Conservation (phyloP, 1,140 invertebrate genomes). For the Hetaerina americana region DNA sequence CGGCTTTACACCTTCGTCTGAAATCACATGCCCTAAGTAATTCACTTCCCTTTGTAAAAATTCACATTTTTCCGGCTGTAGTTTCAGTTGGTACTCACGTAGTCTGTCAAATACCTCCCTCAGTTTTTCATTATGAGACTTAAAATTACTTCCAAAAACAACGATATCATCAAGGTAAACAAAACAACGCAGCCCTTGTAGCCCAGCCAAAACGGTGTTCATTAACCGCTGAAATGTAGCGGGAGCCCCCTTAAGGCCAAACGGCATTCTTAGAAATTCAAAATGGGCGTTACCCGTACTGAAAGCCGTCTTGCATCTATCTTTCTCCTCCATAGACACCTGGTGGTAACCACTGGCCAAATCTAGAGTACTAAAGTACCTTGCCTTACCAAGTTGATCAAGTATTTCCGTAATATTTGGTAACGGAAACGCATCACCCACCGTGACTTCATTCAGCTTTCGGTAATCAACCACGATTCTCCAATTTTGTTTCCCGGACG, state of each 20-base stretch:
- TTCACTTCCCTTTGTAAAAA: conserved; percentile 30
- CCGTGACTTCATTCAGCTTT: no score
- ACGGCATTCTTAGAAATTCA: conserved; percentile 24
- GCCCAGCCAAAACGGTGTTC: conserved; percentile 23
- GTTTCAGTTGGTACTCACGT: conserved; percentile 26
- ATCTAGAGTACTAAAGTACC: conserved; percentile 31
- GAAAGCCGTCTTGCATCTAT: conserved; percentile 35
- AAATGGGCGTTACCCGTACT: conserved; percentile 24
- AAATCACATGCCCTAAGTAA: conserved; percentile 30
- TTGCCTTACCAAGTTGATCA: conserved; percentile 25
- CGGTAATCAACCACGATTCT: neutral
- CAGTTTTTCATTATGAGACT: conserved; percentile 22
- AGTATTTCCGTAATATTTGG: conserved; percentile 32
- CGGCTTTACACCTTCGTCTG: conserved; percentile 27
- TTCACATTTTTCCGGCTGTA: conserved; percentile 32
- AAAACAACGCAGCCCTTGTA: conserved; percentile 21
- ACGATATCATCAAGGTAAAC: conserved; percentile 32
- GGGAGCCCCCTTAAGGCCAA: no score
- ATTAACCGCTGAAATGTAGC: conserved; percentile 22
- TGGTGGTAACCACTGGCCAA: conserved; percentile 35
- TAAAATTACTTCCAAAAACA: conserved; percentile 23
- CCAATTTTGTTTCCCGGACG: neutral
- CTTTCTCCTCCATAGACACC: conserved; percentile 25
- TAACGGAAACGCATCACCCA: conserved; percentile 20
- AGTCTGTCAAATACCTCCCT: conserved; percentile 26